Evolutionary conservation across 2,113 vertebrate genomes (phyloP).

Genomic region (Leptosomus discolor): DNA sequence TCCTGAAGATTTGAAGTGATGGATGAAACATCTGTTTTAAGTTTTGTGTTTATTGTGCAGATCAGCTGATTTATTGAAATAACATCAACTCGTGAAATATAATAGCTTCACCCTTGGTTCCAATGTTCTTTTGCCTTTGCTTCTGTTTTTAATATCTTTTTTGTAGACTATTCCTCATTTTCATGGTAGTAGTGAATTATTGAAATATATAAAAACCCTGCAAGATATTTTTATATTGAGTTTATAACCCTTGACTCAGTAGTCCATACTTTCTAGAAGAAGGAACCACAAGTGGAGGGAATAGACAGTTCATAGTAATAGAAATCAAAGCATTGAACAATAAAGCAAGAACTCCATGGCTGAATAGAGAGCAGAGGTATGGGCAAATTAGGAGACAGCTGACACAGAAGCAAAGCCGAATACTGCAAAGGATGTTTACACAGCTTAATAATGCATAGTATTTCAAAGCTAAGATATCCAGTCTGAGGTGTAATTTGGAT

Average conservation of each 20-base stretch:
- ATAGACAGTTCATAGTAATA: not conserved
- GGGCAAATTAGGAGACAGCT: not conserved
- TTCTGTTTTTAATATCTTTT: not conserved
- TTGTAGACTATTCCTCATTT: not conserved
- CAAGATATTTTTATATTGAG: not conserved
- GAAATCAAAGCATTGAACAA: not conserved
- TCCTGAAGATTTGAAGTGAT: not conserved
- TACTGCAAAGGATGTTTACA: not conserved
- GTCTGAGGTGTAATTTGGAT: not conserved
- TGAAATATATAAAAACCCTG: not conserved
- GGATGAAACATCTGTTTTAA: fast-evolving
- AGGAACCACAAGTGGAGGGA: not conserved
- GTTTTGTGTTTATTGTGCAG: not conserved
- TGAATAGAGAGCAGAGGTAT: not conserved
- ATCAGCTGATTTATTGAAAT: not conserved
- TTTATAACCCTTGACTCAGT: not conserved
- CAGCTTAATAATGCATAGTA: not conserved
- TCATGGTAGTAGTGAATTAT: not conserved
- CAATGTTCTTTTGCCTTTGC: not conserved
- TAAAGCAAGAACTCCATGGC: not conserved
- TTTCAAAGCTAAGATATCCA: not conserved
- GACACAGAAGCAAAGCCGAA: not conserved
- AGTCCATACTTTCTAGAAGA: not conserved
- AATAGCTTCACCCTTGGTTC: not conserved
- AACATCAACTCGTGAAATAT: not conserved